Percentiles rank a stretch among this genome's conserved stretches.
Evolutionary conservation across 1,140 invertebrate species (phyloP).

Genomic region (Neotoxoptera formosana): DNA sequence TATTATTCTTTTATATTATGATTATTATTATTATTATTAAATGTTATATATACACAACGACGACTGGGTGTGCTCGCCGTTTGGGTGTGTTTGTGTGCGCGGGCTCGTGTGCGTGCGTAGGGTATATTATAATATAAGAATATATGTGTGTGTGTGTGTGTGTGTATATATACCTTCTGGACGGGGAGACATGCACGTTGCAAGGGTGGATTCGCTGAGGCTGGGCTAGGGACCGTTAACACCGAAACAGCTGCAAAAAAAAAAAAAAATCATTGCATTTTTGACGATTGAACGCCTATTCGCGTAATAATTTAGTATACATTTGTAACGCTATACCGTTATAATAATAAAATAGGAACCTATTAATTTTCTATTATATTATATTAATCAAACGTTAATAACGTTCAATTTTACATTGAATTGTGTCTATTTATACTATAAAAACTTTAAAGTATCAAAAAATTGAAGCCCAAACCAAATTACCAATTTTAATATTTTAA

Average conservation of each 20-base stretch:
- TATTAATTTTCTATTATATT: neutral
- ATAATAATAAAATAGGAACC: no score
- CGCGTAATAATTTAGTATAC: neutral
- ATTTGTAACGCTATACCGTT: neutral
- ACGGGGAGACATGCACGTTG: neutral
- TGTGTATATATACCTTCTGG: constrained; percentile 1
- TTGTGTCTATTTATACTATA: neutral
- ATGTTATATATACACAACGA: neutral
- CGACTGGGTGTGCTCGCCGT: neutral
- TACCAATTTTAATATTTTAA: neutral
- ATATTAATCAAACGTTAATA: no score
- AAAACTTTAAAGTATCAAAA: neutral
- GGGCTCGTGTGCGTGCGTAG: neutral
- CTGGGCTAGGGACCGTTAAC: constrained; percentile 50
- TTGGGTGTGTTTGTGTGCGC: neutral
- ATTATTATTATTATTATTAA: constrained; percentile 36
- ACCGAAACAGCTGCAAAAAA: constrained; percentile 44
- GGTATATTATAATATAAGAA: neutral
- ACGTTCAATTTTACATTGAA: neutral
- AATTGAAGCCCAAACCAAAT: neutral
- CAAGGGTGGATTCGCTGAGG: constrained; percentile 40
- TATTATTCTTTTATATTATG: constrained; percentile 39
- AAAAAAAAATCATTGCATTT: constrained; percentile 29
- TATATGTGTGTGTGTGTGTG: neutral
- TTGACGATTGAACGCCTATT: neutral